These are phyloP conservation scores for Rostratula benghalensis DNA, from an alignment of 2,113 vertebrate genomes.

Conservation along the genomic window DNA sequence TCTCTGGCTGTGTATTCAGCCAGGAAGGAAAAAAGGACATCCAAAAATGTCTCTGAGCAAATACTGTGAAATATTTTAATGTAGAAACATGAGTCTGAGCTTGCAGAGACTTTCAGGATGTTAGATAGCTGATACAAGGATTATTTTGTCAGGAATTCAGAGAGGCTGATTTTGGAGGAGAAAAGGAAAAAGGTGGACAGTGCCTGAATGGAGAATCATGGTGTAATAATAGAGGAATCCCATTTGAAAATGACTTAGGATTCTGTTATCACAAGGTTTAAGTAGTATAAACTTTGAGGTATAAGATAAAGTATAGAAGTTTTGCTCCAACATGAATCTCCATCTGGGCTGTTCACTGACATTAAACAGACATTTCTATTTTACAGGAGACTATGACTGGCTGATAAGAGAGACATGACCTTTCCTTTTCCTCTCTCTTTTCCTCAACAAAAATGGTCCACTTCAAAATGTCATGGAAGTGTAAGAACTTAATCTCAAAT, in stretches of 20 bases:
- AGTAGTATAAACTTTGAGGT: slow-evolving; percentile 40
- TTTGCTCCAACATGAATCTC: slow-evolving; percentile 61
- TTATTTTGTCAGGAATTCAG: background rate
- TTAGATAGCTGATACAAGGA: background rate
- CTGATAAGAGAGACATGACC: slow-evolving; percentile 72
- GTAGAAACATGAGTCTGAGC: background rate
- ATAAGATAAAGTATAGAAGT: slow-evolving; percentile 36
- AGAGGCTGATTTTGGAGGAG: background rate
- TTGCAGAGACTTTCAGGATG: accelerated
- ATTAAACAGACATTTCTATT: slow-evolving; percentile 79
- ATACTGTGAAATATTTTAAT: background rate
- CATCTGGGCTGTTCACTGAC: slow-evolving; percentile 72
- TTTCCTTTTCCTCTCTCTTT: slow-evolving; percentile 67
- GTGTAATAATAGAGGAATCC: background rate
- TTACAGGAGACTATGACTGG: slow-evolving; percentile 71
- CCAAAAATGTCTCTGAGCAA: background rate
- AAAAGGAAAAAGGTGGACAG: background rate
- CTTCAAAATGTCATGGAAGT: slow-evolving; percentile 73
- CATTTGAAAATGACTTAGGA: slow-evolving; percentile 15
- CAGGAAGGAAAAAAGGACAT: background rate
- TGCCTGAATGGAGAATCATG: background rate
- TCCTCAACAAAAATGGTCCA: slow-evolving; percentile 67
- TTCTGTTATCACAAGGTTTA: slow-evolving; percentile 51
- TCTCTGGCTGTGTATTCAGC: background rate
- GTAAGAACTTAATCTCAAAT: slow-evolving; percentile 71